Evolutionary conservation across 2,888 invertebrate species (phyloP), one percentile per base, ranked within the genome.

Genomic region (Calephelis perditalis): DNA sequence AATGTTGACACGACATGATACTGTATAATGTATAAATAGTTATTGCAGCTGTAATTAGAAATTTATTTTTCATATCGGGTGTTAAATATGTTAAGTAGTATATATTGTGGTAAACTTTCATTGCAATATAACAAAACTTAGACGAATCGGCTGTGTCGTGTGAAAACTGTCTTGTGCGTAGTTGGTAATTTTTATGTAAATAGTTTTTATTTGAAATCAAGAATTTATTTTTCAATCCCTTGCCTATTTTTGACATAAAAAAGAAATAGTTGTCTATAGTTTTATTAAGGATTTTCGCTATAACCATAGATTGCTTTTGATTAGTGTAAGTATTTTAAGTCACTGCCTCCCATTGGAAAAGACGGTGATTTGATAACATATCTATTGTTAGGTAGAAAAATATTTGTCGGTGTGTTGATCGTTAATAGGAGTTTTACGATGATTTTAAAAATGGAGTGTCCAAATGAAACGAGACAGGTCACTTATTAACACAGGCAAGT

Each of bases 51-150:
- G 86, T 89, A 90, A 86, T 89, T 89, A 90, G 89, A 85, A 80
- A 86, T 89, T 90, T 90, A 90, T 89, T 90, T 90, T 90, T 90
- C 88, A 89, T 90, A 90, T 88, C 86, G 86, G 82, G 86, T 90
- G 89, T 90, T 89, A 79, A 86, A 85, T 86, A 87, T 82, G 81
- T 86, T 87, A 87, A 79, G 85, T 90, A 89, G 89, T 85, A 84
- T 87, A 86, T 82, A 84, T 79, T 82, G 81, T 85, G 87, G 83
- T 81, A 78, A 56, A 82, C 75, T 75, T 85, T 85, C 83, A 83
- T 79, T 81, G 84, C 87, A 84, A 85, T 86, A 85, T 79, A 71
- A 71, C 76, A 80, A 79, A 74, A 75, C 72, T 75, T 77, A 85
- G 84, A 86, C 86, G 86, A 88, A 87, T 88, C 89, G 88, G 88